phyloP scores from a whole-genome alignment of 2,888 invertebrate genomes.

The Hipparchia semele region DNA sequence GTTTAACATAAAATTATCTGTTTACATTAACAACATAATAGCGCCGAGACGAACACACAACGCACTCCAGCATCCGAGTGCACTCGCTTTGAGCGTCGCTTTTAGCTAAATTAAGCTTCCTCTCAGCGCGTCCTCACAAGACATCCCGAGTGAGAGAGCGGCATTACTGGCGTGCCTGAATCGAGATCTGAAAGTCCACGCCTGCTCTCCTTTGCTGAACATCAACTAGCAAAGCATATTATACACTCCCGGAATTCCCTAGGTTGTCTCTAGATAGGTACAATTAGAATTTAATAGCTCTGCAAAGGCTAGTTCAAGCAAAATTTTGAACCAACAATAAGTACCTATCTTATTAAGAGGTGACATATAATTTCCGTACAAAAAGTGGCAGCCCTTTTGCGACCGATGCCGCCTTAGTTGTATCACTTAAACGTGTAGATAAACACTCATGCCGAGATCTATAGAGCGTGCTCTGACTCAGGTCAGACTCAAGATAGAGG shows the following conservation, averaged over 20 bases:
- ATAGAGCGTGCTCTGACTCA: too few relatives aligned
- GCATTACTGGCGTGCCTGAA: constrained; percentile 44
- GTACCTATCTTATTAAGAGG: too few relatives aligned
- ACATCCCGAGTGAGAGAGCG: constrained; percentile 40
- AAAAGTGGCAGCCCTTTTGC: too few relatives aligned
- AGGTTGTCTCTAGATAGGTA: not conserved
- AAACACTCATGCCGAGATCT: too few relatives aligned
- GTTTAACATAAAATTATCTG: constrained; percentile 43
- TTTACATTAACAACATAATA: constrained; percentile 28
- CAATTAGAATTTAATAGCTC: not conserved
- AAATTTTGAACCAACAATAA: too few relatives aligned
- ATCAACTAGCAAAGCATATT: constrained; percentile 5
- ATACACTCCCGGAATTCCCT: not conserved
- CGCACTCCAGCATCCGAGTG: constrained; percentile 40
- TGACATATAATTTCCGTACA: too few relatives aligned
- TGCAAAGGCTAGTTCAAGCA: not conserved
- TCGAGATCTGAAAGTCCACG: constrained; percentile 32
- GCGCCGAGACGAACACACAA: constrained; percentile 14
- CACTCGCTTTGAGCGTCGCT: constrained; percentile 43
- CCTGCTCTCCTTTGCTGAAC: constrained; percentile 20
- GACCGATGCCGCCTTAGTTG: too few relatives aligned
- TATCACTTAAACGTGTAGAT: too few relatives aligned
- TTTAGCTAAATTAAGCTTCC: constrained; percentile 45
- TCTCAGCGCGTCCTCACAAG: constrained; percentile 38
- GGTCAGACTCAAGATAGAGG: too few relatives aligned